Evolutionary conservation across 2,113 vertebrate genomes (phyloP).

Genomic region (Catharus fuscescens): DNA sequence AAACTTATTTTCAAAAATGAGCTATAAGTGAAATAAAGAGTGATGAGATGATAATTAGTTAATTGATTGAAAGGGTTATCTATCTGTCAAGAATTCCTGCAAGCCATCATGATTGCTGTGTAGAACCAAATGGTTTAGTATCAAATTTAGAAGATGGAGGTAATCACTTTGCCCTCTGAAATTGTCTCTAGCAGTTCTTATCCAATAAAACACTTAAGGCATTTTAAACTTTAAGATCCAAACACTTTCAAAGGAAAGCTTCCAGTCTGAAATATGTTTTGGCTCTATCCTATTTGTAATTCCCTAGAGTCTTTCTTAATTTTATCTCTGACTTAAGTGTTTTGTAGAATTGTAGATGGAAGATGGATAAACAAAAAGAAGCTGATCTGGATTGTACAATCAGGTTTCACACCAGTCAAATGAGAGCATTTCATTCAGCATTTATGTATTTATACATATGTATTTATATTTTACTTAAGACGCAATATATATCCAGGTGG

Average conservation of each 20-base stretch:
- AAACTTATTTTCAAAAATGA: neutral
- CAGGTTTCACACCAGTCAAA: neutral
- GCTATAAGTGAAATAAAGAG: conserved; percentile 5
- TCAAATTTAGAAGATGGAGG: neutral
- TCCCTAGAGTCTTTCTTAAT: neutral
- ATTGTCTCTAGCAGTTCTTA: neutral
- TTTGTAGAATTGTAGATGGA: neutral
- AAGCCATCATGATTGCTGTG: neutral
- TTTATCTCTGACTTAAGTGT: neutral
- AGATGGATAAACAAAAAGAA: neutral
- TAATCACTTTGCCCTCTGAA: neutral
- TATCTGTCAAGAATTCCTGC: neutral
- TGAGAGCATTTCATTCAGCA: neutral
- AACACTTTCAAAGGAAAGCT: neutral
- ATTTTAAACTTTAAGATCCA: neutral
- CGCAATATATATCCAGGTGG: conserved; percentile 12
- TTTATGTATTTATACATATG: neutral
- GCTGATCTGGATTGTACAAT: neutral
- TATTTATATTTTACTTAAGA: neutral
- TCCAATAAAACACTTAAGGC: neutral
- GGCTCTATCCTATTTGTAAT: neutral
- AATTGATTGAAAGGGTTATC: neutral
- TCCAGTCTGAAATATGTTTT: neutral
- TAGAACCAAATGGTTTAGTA: neutral
- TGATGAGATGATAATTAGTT: neutral